Conservation (phyloP, 2,797 vertebrate genomes). For the Enteromius unitaeniatus region DNA sequence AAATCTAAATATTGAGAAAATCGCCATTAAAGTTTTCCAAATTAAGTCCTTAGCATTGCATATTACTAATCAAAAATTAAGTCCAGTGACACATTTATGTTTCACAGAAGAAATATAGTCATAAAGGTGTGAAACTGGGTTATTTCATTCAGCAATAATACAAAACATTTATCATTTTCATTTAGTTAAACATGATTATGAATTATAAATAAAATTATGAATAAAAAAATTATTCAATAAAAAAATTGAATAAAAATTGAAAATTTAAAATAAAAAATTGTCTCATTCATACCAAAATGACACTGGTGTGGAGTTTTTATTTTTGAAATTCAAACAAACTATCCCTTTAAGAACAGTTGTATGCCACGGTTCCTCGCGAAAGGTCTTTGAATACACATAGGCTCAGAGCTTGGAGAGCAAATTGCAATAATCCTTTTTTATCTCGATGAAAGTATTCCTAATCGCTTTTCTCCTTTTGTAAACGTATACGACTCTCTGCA, state of each 20-base stretch:
- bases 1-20: neutral
- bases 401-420: conserved; percentile 13
- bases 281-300: neutral
- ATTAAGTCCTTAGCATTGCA: neutral
- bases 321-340: neutral
- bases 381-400: conserved; percentile 20
- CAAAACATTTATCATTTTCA: neutral
- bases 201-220: neutral
- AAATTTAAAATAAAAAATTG: too few relatives aligned
- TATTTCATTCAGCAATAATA: neutral
- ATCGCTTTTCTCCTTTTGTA: conserved; percentile 38
- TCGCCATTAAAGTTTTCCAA: neutral
- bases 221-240: too few relatives aligned
- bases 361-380: neutral
- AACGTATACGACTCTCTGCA: conserved; percentile 22
- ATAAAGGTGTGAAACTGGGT: neutral
- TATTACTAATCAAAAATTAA: neutral
- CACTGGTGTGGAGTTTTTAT: neutral
- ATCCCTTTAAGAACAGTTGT: conserved; percentile 5
- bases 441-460: conserved; percentile 35
- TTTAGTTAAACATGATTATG: neutral
- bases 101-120: neutral
- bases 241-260: too few relatives aligned
- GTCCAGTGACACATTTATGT: neutral
- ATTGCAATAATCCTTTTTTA: conserved; percentile 32